Evolutionary conservation across 2,888 invertebrate species (phyloP), one percentile per base, ranked within the genome.

Genomic region (Trichopoda pennipes): DNA sequence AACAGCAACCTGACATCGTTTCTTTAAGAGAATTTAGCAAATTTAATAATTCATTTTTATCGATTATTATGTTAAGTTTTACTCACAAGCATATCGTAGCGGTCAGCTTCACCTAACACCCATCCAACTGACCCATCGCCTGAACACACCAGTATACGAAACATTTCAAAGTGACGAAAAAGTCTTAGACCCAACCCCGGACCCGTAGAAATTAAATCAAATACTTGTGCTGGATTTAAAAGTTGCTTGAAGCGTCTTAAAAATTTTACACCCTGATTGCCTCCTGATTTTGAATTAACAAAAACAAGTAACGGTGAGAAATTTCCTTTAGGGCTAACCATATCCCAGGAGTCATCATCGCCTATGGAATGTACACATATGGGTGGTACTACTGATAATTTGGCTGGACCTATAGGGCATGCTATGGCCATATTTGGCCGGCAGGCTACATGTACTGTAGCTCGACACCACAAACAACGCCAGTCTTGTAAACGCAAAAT

Each of bases 41-140:
- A 28, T 28, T 28, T 28, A 28, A 28, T 28, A 28, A 28, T 28
- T 28, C 7, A 17, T 17, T 49, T 17, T 17, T 6, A 17, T 49
- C 19, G 19, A n/a, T n/a, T n/a, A 17, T 49, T 49, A 1, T n/a
- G 1, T 19, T 49, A 17, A 7, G 19, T 12, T n/a, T 1, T 87
- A 93, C 95, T 94, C 92, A 98, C 98, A 92, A 98, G 97, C 95
- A 99, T 96, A 89, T 96, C 96, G 86, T 99, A 93, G 87, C 96
- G 95, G 92, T 99, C 99, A 85, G 99, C 96, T 92, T 99, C 98
- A 85, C 97, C 96, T 84, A 99, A 93, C 81, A 99, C 99, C 99
- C 99, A 99, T 70, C 99, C 98, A 10, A 99, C 98, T 47, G 98
- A 98, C 21, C 99, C 99, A 91, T 99, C 99, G 0, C 99, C 99